phyloP scores from a whole-genome alignment of 2,888 invertebrate species.

The Homarus gammarus region DNA sequence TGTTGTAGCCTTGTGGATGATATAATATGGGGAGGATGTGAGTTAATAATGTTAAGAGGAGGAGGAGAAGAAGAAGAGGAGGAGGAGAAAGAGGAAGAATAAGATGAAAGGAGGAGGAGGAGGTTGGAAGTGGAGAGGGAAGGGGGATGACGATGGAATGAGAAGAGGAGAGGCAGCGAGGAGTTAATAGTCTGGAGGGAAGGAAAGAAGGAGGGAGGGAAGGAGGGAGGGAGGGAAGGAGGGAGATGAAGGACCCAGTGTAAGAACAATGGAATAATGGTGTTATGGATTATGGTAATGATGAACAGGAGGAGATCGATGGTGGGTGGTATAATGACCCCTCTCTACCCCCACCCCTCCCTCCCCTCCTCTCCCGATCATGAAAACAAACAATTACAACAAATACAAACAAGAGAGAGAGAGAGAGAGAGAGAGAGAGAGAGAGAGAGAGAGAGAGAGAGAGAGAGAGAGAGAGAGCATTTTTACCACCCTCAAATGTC shows the following conservation, averaged over 20 bases:
- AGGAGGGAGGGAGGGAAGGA: background rate
- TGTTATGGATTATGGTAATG: background rate
- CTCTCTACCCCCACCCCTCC: background rate
- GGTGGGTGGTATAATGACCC: background rate
- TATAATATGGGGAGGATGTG: too few relatives aligned
- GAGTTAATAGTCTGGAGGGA: background rate
- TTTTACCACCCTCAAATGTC: too few relatives aligned
- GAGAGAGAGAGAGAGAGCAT: too few relatives aligned
- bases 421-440: too few relatives aligned
- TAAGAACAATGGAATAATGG: background rate
- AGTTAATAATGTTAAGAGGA: background rate
- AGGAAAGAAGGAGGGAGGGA: background rate
- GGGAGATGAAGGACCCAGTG: background rate
- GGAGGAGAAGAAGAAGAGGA: background rate
- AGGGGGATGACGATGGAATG: background rate
- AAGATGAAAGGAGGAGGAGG: background rate
- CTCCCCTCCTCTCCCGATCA: background rate
- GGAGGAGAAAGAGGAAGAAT: background rate
- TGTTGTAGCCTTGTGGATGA: too few relatives aligned
- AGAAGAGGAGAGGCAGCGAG: background rate
- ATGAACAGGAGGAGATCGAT: background rate
- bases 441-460: too few relatives aligned
- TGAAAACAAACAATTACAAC: too few relatives aligned
- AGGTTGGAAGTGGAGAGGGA: background rate
- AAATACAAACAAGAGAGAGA: too few relatives aligned